Percentiles rank a stretch among this genome's conserved stretches.
Conservation (phyloP, 2,113 vertebrate species). For the Cyanocitta stelleri region DNA sequence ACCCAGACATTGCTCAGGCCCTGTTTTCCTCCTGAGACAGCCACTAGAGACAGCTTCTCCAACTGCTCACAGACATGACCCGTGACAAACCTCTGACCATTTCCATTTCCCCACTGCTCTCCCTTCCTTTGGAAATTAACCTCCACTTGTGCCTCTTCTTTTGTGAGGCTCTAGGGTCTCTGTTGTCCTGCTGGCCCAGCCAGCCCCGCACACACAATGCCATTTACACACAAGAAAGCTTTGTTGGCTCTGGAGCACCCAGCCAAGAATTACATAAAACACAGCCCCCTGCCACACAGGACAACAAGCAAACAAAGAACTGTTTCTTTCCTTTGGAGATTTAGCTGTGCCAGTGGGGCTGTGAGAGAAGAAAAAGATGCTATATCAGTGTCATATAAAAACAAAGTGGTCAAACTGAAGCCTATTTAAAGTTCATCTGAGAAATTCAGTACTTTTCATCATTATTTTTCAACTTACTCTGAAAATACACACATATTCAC, state of each 20-base stretch:
- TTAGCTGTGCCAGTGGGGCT: conserved; percentile 5
- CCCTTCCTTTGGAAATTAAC: background rate
- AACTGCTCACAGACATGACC: background rate
- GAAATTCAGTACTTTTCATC: background rate
- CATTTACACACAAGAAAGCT: conserved; percentile 37
- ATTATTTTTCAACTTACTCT: background rate
- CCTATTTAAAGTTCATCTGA: background rate
- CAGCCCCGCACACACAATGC: background rate
- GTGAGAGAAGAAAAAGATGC: background rate
- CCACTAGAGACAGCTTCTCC: background rate
- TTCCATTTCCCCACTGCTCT: background rate
- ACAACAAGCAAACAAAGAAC: conserved; percentile 37
- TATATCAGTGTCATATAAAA: background rate
- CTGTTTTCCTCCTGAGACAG: background rate
- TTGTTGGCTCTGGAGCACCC: conserved; percentile 33
- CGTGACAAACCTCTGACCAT: background rate
- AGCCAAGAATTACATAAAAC: conserved; percentile 67
- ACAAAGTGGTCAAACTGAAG: background rate
- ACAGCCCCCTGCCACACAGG: conserved; percentile 10
- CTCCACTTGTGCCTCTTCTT: background rate
- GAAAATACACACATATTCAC: background rate
- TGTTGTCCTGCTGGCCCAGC: background rate
- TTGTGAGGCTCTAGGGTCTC: background rate
- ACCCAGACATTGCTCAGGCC: background rate
- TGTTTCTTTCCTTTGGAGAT: conserved; percentile 33